Base-by-base conservation (phyloP, 2,888 invertebrate species). In the Lycophotia porphyrea region DNA sequence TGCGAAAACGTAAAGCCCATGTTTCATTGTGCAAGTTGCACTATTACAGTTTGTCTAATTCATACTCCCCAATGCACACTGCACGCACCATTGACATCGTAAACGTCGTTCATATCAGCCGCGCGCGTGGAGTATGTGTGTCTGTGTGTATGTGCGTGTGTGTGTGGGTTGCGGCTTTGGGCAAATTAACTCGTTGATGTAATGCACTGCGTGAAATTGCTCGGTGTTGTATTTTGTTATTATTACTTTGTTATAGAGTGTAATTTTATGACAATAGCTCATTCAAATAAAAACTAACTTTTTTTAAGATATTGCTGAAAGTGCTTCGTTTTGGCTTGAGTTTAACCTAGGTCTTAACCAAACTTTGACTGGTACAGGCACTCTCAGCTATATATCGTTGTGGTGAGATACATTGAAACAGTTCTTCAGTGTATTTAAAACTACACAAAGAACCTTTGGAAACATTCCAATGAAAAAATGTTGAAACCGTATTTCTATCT, bases 71-170 rank as follows among this genome's bases (percentile, higher is more conserved):
- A 27, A 0, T 18, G 5, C 15, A 5, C 2, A 44, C 61, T 52
- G 81, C 81, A 76, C 72, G 76, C 76, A 81, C 84, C 82, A 74
- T 82, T 65, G 60, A 64, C 42, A 52, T 72, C 69, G 52, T 78
- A 74, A 85, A 72, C 65, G 60, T 70, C 60, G 66, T 67, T 69
- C 47, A 78, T 52, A 81, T 60, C 67, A 77, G 61, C 77, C 8
- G 2, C 11, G 44, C n/a, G n/a, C n/a, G n/a, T n/a, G n/a, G n/a
- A n/a, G n/a, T n/a, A n/a, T n/a, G 9, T 60, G 3, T 31, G n/a
- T 36, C 36, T 36, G 36, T 36, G 24, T 63, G 21, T 15, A 3
- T 44, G 21, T 65, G 39, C 18, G 27, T 39, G 27, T 36, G 63
- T 47, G 55, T 42, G 21, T 9, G 52, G 21, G 44, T 60, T 67